Evolutionary conservation across 2,113 vertebrate genomes (phyloP), one percentile per base, ranked within the genome.

Genomic region (Scortum barcoo): DNA sequence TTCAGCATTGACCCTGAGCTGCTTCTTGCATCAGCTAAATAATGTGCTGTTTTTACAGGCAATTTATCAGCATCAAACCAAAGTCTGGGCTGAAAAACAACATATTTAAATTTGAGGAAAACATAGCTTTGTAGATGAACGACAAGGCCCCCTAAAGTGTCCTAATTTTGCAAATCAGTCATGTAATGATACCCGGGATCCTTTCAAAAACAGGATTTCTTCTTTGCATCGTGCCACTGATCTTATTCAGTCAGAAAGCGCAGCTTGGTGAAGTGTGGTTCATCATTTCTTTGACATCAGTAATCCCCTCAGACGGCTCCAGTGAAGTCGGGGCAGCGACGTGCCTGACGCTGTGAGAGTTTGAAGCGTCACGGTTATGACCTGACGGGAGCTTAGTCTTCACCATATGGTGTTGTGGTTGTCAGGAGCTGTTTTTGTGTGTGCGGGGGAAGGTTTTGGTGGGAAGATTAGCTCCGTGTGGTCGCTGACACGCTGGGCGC

Each of bases 391-490:
- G 90, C 75, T 91, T 87, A 89, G 75, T 14, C 7, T 42, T 33
- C 50, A 28, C 86, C 86, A 89, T 90, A 89, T 93, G 89, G 76
- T 79, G 84, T 66, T 87, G 86, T 86, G 74, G 16, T 58, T 58
- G 76, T 78, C 67, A 54, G 76, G 78, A 72, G 38, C 22, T 71
- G 85, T 81, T 69, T 68, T 13, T 57, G 79, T 44, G 57, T 51
- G 50, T 53, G 61, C 1, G 9, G 44, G 78, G 46, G 54, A 14
- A 36, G 54, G 60, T 63, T 74, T 63, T 1, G 2, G 16, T 57
- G 40, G 58, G 14, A n/a, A 75, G 86, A 88, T 92, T 78, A 86
- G 79, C 77, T 63, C 30, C 13, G 63, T 76, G 66, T 71, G 74
- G 78, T 11, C 46, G 1, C 53, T 13, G 66, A 77, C 71, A 77